phyloP scores from a whole-genome alignment of 2,888 invertebrate species.

The Leptopterna dolabrata region DNA sequence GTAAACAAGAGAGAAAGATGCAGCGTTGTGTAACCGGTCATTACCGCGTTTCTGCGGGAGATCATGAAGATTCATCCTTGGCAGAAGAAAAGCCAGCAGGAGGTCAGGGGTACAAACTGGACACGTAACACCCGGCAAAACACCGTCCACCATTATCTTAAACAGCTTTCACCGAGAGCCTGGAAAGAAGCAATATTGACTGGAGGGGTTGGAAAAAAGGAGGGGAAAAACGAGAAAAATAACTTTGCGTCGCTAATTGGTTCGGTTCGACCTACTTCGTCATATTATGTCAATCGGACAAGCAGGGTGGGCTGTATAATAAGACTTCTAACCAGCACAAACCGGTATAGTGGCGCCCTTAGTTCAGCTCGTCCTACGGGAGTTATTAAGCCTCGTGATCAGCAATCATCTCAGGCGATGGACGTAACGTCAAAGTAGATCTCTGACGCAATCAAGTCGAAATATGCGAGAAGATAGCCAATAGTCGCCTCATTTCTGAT shows the following conservation, averaged over 20 bases:
- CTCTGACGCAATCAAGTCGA: not conserved
- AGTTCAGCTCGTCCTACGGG: not conserved
- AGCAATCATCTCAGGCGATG: not conserved
- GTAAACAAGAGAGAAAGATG: no score
- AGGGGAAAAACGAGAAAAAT: not conserved
- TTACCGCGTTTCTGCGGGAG: not conserved
- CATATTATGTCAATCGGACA: not conserved
- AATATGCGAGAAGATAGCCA: not conserved
- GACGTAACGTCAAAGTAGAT: not conserved
- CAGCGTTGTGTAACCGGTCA: not conserved
- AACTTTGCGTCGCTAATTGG: not conserved
- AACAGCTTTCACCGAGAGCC: not conserved
- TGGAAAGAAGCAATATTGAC: not conserved
- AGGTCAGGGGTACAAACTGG: slow-evolving; percentile 11
- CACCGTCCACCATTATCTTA: not conserved
- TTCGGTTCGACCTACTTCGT: not conserved
- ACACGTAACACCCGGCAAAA: not conserved
- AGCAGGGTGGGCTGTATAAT: not conserved
- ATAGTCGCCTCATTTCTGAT: not conserved
- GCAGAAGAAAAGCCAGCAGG: not conserved
- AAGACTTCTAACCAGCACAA: not conserved
- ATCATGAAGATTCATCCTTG: not conserved
- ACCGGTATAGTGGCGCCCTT: not conserved
- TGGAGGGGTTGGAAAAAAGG: not conserved
- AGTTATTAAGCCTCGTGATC: not conserved